phyloP scores from a whole-genome alignment of 2,888 invertebrate genomes.

The Cryptus viduatorius region DNA sequence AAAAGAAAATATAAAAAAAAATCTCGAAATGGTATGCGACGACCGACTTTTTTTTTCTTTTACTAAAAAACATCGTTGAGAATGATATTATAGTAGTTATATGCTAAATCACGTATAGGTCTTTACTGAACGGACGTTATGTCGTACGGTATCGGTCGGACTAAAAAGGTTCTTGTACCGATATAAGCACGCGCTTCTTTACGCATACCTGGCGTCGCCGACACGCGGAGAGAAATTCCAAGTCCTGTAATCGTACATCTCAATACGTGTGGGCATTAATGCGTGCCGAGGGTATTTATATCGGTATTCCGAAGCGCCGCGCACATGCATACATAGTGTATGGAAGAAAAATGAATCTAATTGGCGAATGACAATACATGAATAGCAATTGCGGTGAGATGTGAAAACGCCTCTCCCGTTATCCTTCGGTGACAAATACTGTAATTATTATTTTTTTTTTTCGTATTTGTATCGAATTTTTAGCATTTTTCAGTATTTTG shows the following conservation, averaged over 20 bases:
- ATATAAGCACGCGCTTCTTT: constrained; percentile 70
- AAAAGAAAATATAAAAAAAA: not conserved
- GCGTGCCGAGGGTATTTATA: not conserved
- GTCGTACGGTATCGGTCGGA: constrained; percentile 61
- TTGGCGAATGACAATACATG: not conserved
- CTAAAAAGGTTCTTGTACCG: constrained; percentile 73
- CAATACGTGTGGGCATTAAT: constrained; percentile 63
- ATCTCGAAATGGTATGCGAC: not conserved
- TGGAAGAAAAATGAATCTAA: not conserved
- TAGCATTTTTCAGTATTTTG: no score
- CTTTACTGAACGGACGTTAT: constrained; percentile 30
- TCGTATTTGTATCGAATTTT: no score
- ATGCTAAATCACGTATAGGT: constrained; percentile 31
- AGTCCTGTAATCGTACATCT: constrained; percentile 8
- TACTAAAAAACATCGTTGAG: not conserved
- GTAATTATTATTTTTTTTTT: not conserved
- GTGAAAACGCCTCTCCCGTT: no score
- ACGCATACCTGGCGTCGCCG: constrained; percentile 58
- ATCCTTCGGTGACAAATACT: not conserved
- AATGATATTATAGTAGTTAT: not conserved
- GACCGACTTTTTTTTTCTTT: not conserved
- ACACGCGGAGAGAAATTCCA: constrained; percentile 22
- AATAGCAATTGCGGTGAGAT: not conserved
- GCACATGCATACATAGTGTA: not conserved
- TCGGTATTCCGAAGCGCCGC: not conserved